Conservation (phyloP, 2,113 vertebrate genomes). For the Rhinogobius similis region DNA sequence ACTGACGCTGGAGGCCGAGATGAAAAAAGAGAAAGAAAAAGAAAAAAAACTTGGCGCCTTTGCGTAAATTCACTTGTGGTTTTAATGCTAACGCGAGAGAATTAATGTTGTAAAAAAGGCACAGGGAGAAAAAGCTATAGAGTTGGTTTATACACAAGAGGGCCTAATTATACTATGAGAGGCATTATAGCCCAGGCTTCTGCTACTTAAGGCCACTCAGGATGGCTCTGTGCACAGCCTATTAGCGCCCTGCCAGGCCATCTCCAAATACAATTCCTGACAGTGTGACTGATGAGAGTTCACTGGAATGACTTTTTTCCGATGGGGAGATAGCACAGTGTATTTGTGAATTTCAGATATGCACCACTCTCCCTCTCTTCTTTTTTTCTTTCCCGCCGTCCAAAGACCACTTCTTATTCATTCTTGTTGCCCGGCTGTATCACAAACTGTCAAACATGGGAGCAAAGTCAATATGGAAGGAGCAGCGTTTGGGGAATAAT, state of each 20-base stretch:
- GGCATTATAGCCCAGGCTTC: conserved; percentile 47
- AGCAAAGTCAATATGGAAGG: conserved; percentile 9
- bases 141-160: conserved; percentile 35
- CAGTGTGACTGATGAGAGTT: conserved; percentile 56
- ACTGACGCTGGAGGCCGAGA: too few species aligned
- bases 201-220: conserved; percentile 50
- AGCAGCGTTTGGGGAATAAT: conserved; percentile 21
- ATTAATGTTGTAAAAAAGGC: conserved; percentile 35
- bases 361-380: conserved; percentile 13
- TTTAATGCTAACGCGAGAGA: conserved; percentile 7
- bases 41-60: too few species aligned
- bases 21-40: too few species aligned
- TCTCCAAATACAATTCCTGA: conserved; percentile 57
- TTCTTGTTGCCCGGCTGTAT: conserved; percentile 23
- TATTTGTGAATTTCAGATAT: conserved; percentile 36
- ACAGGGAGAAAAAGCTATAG: conserved; percentile 23
- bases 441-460: conserved; percentile 10
- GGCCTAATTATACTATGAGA: conserved; percentile 53
- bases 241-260: conserved; percentile 53
- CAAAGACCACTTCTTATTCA: conserved; percentile 31
- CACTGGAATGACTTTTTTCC: conserved; percentile 15
- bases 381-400: conserved; percentile 17
- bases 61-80: conserved; percentile 16
- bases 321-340: conserved; percentile 28
- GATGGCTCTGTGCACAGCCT: conserved; percentile 41